Conservation (phyloP, 2,113 vertebrate species). For the Prunella himalayana region DNA sequence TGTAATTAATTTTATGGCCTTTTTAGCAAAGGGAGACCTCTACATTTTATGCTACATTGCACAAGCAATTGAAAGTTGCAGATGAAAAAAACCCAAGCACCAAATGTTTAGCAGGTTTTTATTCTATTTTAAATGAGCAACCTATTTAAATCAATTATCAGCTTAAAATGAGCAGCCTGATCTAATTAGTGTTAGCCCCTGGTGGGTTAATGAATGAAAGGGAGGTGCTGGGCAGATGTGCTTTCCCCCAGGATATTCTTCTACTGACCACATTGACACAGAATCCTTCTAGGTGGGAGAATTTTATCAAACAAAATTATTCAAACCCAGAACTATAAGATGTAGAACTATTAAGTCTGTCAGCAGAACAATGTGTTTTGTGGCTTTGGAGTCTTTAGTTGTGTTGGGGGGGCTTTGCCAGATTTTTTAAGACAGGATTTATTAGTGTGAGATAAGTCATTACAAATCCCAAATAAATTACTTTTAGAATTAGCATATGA, state of each 20-base stretch:
- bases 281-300: conserved; percentile 60
- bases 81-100: conserved; percentile 79
- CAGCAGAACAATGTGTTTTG: neutral
- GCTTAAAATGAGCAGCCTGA: conserved; percentile 82
- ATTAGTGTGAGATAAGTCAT: conserved; percentile 63
- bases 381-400: neutral
- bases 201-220: conserved; percentile 82
- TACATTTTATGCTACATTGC: conserved; percentile 86
- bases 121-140: conserved; percentile 83
- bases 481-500: conserved; percentile 61
- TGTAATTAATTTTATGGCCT: conserved; percentile 84
- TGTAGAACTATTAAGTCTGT: conserved; percentile 21
- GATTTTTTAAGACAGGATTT: conserved; percentile 45
- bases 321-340: conserved; percentile 6
- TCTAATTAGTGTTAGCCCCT: conserved; percentile 83
- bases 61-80: conserved; percentile 88
- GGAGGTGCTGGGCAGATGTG: conserved; percentile 72
- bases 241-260: conserved; percentile 72
- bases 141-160: conserved; percentile 87
- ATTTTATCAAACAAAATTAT: conserved; percentile 54
- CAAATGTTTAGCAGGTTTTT: conserved; percentile 86
- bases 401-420: neutral
- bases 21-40: conserved; percentile 78
- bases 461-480: conserved; percentile 72
- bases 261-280: conserved; percentile 76